phyloP scores from a whole-genome alignment of 2,888 invertebrate species.

The Neria commutata region DNA sequence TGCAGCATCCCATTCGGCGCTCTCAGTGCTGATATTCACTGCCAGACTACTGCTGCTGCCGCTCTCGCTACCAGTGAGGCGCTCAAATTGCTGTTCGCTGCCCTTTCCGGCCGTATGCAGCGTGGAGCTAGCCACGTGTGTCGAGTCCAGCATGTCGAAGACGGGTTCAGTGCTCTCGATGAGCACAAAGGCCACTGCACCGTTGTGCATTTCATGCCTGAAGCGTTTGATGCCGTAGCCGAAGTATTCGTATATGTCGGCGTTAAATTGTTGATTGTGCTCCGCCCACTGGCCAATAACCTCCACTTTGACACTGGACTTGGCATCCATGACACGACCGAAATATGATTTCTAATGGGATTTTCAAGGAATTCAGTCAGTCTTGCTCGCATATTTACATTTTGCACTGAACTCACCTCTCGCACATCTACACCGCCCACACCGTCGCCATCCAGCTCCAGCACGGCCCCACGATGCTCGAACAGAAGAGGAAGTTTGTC shows the following conservation, averaged over 20 bases:
- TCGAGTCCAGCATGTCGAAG: constrained; percentile 45
- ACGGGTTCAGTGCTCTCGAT: constrained; percentile 54
- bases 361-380: no score
- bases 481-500: constrained; percentile 45
- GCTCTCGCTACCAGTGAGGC: constrained; percentile 22
- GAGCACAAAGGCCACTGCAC: constrained; percentile 40
- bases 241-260: constrained; percentile 53
- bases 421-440: constrained; percentile 48
- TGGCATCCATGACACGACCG: constrained; percentile 51
- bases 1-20: constrained; percentile 29
- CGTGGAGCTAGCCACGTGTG: constrained; percentile 39
- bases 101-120: constrained; percentile 13
- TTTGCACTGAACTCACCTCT: constrained; percentile 32
- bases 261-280: constrained; percentile 47
- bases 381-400: no score
- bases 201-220: constrained; percentile 39
- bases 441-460: constrained; percentile 47
- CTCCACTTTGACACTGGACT: constrained; percentile 48
- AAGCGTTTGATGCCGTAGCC: constrained; percentile 48
- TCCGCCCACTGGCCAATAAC: constrained; percentile 56
- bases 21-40: constrained; percentile 15
- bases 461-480: constrained; percentile 47
- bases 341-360: constrained; percentile 47
- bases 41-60: constrained; percentile 19
- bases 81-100: constrained; percentile 29